Conservation (phyloP, 2,113 vertebrate genomes). For the Myotis lucifugus region DNA sequence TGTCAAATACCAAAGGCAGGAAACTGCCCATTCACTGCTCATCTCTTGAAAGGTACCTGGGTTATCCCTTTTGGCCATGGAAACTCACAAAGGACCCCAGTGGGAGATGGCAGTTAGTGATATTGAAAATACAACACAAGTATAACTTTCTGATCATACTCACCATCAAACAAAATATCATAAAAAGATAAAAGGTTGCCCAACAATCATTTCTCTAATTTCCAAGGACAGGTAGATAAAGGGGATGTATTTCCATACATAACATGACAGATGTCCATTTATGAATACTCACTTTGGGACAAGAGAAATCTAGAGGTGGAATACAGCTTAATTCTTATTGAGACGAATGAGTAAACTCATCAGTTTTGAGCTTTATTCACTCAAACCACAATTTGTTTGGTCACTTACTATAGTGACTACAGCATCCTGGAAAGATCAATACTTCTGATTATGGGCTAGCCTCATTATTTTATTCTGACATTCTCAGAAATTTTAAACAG, state of each 20-base stretch:
- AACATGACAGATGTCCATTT: background rate
- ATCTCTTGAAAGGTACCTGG: slow-evolving; percentile 48
- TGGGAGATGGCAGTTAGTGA: slow-evolving; percentile 53
- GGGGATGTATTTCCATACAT: background rate
- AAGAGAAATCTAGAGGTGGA: slow-evolving; percentile 53
- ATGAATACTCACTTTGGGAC: slow-evolving; percentile 27
- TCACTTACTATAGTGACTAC: slow-evolving; percentile 27
- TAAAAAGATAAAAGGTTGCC: slow-evolving; percentile 38
- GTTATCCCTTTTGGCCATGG: background rate
- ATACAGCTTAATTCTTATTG: slow-evolving; percentile 18
- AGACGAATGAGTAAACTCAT: background rate
- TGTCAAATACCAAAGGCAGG: slow-evolving; percentile 52
- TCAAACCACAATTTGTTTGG: slow-evolving; percentile 44
- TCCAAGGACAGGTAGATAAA: slow-evolving; percentile 33
- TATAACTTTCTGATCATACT: slow-evolving; percentile 40
- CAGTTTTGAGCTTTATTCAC: slow-evolving; percentile 52
- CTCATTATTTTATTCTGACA: slow-evolving; percentile 22
- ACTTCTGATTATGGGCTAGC: background rate
- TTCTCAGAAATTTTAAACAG: slow-evolving; percentile 58
- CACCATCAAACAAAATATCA: slow-evolving; percentile 52
- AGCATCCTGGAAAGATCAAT: background rate
- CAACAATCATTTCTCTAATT: slow-evolving; percentile 55
- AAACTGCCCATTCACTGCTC: slow-evolving; percentile 3
- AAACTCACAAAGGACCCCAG: slow-evolving; percentile 36
- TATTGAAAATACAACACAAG: slow-evolving; percentile 17